Conservation (phyloP, 92 coral and sea anemone species). For the Micromussa lordhowensis region DNA sequence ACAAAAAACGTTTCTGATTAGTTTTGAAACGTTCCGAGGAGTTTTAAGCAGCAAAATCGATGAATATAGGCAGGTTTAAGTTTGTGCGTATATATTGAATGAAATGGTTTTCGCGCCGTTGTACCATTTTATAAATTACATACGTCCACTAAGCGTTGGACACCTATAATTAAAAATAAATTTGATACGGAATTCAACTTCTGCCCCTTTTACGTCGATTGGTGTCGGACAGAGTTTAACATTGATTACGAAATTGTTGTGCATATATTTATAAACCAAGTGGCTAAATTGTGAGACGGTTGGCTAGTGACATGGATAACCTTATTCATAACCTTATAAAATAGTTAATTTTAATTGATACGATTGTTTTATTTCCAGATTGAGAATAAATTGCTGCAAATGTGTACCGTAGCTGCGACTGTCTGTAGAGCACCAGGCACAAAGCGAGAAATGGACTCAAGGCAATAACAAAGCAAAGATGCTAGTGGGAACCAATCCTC, state of each 20-base stretch:
- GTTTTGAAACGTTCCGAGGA: background rate
- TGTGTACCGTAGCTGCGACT: slow-evolving; percentile 22
- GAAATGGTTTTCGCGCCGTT: background rate
- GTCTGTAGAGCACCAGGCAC: background rate
- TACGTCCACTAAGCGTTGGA: no score
- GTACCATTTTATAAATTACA: no score
- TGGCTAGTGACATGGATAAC: background rate
- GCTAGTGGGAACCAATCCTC: background rate
- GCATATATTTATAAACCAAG: background rate
- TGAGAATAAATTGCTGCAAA: slow-evolving; percentile 2
- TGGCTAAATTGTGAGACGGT: background rate
- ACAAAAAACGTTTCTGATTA: background rate
- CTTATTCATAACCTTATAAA: background rate
- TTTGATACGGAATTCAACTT: no score
- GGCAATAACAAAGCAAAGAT: background rate
- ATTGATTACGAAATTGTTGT: no score
- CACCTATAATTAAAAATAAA: no score
- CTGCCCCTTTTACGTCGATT: no score
- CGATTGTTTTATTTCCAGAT: background rate
- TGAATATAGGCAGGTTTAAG: background rate
- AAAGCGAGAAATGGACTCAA: background rate
- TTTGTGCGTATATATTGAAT: no score
- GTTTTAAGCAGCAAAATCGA: no score
- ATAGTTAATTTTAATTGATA: background rate
- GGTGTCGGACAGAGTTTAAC: no score